Evolutionary conservation across 2,113 vertebrate genomes (phyloP).

Genomic region (Cinclus cinclus): DNA sequence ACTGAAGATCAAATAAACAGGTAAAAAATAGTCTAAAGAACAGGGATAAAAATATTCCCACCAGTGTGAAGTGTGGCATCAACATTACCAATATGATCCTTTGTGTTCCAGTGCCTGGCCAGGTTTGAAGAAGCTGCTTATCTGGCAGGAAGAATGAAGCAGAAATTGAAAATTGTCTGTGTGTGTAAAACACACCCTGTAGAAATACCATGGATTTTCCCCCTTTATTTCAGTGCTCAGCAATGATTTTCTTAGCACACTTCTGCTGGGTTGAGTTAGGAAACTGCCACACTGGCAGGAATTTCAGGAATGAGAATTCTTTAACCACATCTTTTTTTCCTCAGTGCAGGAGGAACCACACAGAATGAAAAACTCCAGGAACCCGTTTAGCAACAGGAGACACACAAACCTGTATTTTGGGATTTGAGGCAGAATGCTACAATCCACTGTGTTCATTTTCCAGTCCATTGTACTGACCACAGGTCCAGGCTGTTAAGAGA

Average conservation of each 20-base stretch:
- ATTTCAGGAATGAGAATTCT: not conserved
- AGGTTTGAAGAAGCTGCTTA: not conserved
- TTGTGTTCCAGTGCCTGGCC: not conserved
- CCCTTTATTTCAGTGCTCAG: not conserved
- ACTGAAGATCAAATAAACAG: not conserved
- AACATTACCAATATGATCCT: fast-evolving
- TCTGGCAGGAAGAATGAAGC: not conserved
- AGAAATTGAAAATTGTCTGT: not conserved
- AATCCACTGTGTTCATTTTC: not conserved
- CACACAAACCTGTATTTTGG: not conserved
- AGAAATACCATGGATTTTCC: not conserved
- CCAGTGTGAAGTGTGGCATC: fast-evolving
- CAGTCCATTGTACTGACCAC: not conserved
- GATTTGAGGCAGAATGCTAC: not conserved
- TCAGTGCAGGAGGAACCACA: not conserved
- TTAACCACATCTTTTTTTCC: not conserved
- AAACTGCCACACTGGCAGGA: not conserved
- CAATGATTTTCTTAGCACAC: not conserved
- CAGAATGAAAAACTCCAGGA: not conserved
- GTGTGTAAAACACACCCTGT: not conserved
- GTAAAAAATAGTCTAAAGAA: not conserved
- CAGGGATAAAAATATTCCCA: not conserved
- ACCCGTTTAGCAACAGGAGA: not conserved
- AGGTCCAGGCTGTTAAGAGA: not conserved
- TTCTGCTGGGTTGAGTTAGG: not conserved